Evolutionary conservation across 2,113 vertebrate genomes (phyloP).

Genomic region (Crotophaga sulcirostris): DNA sequence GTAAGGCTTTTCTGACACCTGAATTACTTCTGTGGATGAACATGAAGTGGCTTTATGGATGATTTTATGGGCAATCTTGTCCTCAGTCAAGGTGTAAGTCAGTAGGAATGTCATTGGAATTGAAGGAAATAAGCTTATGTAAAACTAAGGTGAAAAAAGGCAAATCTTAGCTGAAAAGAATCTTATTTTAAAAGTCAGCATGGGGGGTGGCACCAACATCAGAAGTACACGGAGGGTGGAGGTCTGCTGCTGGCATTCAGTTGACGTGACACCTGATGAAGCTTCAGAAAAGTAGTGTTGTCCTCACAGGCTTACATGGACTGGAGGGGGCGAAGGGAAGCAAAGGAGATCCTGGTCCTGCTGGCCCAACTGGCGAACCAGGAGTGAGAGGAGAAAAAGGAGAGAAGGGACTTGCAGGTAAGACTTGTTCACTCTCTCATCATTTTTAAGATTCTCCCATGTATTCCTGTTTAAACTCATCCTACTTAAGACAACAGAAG

Average conservation of each 20-base stretch:
- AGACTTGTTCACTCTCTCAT: neutral
- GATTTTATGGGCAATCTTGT: slow-evolving; percentile 35
- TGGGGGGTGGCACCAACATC: neutral
- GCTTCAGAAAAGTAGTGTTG: neutral
- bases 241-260: neutral
- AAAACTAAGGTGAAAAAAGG: neutral
- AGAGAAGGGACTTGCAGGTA: slow-evolving; percentile 54
- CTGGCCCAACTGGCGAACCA: slow-evolving; percentile 41
- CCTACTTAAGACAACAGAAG: neutral
- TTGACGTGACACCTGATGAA: accelerated
- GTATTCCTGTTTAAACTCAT: neutral
- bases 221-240: neutral
- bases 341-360: slow-evolving; percentile 54
- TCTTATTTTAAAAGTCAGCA: neutral
- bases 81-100: neutral
- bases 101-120: neutral
- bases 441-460: neutral
- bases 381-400: slow-evolving; percentile 70
- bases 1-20: slow-evolving; percentile 52
- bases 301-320: slow-evolving; percentile 46
- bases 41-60: slow-evolving; percentile 33
- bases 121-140: neutral
- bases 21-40: neutral
- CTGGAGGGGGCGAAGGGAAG: slow-evolving; percentile 57
- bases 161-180: neutral